Conservation (phyloP, 2,888 invertebrate genomes). For the Drosophila meridiana region DNA sequence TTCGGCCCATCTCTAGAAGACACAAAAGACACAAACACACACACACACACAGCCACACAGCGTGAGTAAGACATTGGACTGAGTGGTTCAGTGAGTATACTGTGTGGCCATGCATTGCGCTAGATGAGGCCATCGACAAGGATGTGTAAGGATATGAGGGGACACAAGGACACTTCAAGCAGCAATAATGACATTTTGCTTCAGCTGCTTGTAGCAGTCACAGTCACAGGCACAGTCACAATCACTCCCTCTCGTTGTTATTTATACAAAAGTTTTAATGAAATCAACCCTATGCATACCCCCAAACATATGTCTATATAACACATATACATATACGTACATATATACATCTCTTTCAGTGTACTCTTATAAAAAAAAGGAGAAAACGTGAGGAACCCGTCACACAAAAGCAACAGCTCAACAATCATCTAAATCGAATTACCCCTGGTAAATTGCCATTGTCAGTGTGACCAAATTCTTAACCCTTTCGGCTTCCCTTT, state of each 20-base stretch:
- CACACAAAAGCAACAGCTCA: constrained; percentile 26
- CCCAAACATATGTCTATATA: constrained; percentile 7
- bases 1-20: constrained; percentile 4
- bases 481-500: neutral
- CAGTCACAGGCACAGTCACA: constrained; percentile 11
- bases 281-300: constrained; percentile 46
- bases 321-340: neutral
- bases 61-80: constrained; percentile 12
- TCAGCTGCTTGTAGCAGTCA: constrained; percentile 20
- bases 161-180: constrained; percentile 54
- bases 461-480: constrained; percentile 20
- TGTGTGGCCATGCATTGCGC: constrained; percentile 51
- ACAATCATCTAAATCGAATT: constrained; percentile 47
- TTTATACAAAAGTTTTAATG: constrained; percentile 68
- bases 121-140: constrained; percentile 32
- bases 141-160: constrained; percentile 17
- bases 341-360: neutral
- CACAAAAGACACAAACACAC: neutral
- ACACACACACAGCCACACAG: neutral
- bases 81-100: constrained; percentile 50
- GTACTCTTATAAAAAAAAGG: neutral
- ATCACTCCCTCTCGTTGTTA: constrained; percentile 40
- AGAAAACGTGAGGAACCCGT: neutral
- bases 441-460: constrained; percentile 23
- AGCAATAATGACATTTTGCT: constrained; percentile 65